phyloP scores from a whole-genome alignment of 2,888 invertebrate species.

The Cephus pygmeus region DNA sequence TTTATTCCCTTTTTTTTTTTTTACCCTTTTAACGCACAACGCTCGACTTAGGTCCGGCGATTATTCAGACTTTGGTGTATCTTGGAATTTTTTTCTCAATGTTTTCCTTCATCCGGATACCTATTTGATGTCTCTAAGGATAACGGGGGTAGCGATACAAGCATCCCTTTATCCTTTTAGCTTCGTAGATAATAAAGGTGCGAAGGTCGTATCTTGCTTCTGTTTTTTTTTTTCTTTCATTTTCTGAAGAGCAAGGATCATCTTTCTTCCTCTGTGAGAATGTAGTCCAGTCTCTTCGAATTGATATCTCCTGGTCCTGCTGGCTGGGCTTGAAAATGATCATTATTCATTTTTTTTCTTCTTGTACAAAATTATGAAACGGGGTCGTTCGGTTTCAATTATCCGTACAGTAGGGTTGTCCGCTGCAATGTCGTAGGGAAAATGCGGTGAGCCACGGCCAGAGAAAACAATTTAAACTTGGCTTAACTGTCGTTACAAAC shows the following conservation, averaged over 20 bases:
- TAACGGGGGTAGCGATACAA: not conserved
- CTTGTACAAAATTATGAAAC: not conserved
- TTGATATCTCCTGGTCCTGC: not conserved
- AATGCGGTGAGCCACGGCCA: not conserved
- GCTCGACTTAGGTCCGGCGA: not conserved
- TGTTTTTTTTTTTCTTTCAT: not conserved
- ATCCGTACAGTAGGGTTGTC: not conserved
- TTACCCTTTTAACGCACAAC: no score
- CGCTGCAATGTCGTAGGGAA: not conserved
- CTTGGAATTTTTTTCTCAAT: not conserved
- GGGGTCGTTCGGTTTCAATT: not conserved
- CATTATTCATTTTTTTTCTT: not conserved
- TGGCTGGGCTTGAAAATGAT: not conserved
- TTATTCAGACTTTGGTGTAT: not conserved
- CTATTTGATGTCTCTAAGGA: not conserved
- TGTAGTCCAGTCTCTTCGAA: not conserved
- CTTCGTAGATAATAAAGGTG: not conserved
- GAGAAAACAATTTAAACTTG: slow-evolving; percentile 25
- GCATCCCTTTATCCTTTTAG: not conserved
- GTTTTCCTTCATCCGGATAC: not conserved
- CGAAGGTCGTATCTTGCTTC: not conserved
- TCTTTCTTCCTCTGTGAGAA: not conserved
- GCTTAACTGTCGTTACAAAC: slow-evolving; percentile 25
- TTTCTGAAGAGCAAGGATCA: not conserved
- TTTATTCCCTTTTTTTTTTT: not conserved